phyloP scores from a whole-genome alignment of 1,140 invertebrate genomes.

The Meteorus sp. region DNA sequence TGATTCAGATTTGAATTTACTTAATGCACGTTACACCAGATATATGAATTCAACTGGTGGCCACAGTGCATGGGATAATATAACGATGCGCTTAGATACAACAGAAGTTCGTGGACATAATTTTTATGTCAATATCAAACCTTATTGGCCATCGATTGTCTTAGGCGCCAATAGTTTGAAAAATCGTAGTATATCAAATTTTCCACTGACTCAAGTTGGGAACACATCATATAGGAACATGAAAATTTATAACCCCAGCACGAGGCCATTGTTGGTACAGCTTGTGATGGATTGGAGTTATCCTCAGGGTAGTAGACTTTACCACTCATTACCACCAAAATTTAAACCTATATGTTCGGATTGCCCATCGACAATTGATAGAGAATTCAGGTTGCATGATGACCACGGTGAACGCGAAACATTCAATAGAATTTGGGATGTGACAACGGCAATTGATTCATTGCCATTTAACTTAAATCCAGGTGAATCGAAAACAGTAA shows the following conservation, averaged over 20 bases:
- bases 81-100: slow-evolving; percentile 77
- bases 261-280: slow-evolving; percentile 64
- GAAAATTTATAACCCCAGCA: slow-evolving; percentile 66
- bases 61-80: slow-evolving; percentile 63
- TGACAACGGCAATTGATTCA: slow-evolving; percentile 39
- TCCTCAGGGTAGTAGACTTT: slow-evolving; percentile 58
- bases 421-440: slow-evolving; percentile 43
- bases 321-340: slow-evolving; percentile 58
- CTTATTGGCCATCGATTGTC: slow-evolving; percentile 71
- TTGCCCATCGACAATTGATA: slow-evolving; percentile 40
- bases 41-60: slow-evolving; percentile 61
- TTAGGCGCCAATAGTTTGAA: slow-evolving; percentile 42
- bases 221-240: slow-evolving; percentile 71
- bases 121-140: slow-evolving; percentile 70
- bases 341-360: slow-evolving; percentile 50
- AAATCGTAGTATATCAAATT: slow-evolving; percentile 63
- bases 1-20: slow-evolving; percentile 66
- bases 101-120: slow-evolving; percentile 73
- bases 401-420: slow-evolving; percentile 37
- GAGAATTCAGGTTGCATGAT: slow-evolving; percentile 53
- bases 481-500: slow-evolving; percentile 50
- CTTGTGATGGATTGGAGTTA: slow-evolving; percentile 65
- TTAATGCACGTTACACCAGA: slow-evolving; percentile 62
- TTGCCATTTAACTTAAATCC: slow-evolving; percentile 54
- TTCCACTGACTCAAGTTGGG: slow-evolving; percentile 82